phyloP scores from a whole-genome alignment of 1,140 invertebrate genomes.

The Sweltsa coloradensis region DNA sequence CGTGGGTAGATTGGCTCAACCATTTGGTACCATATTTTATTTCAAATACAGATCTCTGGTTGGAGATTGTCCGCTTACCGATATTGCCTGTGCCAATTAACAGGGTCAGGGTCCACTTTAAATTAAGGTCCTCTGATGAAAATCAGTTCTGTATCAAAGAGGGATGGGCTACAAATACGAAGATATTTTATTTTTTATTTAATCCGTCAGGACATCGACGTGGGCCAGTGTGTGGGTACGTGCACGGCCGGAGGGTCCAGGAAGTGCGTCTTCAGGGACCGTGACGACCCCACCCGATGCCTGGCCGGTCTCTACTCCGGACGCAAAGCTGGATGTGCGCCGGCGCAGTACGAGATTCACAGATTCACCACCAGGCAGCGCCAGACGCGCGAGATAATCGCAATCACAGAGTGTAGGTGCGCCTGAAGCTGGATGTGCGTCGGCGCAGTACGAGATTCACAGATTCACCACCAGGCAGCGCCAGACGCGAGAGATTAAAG shows the following conservation, averaged over 20 bases:
- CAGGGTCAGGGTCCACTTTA: too few species aligned
- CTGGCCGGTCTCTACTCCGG: slow-evolving; percentile 28
- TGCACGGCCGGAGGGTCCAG: slow-evolving; percentile 29
- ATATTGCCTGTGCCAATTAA: too few species aligned
- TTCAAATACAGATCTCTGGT: too few species aligned
- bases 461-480: slow-evolving; percentile 30
- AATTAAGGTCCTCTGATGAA: too few species aligned
- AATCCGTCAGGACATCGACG: slow-evolving; percentile 36
- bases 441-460: slow-evolving; percentile 32
- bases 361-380: slow-evolving; percentile 30
- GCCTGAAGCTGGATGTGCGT: slow-evolving; percentile 31
- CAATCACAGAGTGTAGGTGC: slow-evolving; percentile 34
- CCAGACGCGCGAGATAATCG: slow-evolving; percentile 30
- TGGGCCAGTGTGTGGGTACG: slow-evolving; percentile 34
- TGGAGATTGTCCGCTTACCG: too few species aligned
- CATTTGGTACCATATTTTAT: too few species aligned
- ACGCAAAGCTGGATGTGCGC: slow-evolving; percentile 28
- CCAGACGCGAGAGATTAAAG: slow-evolving; percentile 29
- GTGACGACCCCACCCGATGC: slow-evolving; percentile 29
- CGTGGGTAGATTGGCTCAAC: too few species aligned
- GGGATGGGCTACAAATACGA: too few species aligned
- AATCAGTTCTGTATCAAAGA: too few species aligned
- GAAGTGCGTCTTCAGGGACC: slow-evolving; percentile 31
- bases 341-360: slow-evolving; percentile 32
- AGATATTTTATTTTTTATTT: too few species aligned